Conservation (phyloP, 1,140 invertebrate genomes). For the Holotrichia oblita region DNA sequence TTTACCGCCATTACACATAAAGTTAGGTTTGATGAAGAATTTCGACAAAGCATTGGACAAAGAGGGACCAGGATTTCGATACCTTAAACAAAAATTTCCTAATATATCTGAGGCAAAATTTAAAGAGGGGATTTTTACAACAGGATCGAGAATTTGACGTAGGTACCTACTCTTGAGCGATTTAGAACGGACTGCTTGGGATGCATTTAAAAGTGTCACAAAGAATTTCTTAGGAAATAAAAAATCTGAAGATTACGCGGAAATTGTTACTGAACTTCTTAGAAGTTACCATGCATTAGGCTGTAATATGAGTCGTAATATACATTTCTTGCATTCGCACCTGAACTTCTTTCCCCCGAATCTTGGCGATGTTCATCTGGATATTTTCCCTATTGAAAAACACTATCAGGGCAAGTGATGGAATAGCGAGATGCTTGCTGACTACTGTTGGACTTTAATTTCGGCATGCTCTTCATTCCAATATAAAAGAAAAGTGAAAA, state of each 20-base stretch:
- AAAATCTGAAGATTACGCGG: slow-evolving; percentile 19
- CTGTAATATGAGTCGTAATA: neutral
- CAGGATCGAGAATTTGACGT: slow-evolving; percentile 29
- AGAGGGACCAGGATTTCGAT: slow-evolving; percentile 8
- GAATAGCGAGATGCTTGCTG: slow-evolving; percentile 15
- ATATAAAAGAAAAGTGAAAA: slow-evolving; percentile 24
- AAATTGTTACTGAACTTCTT: slow-evolving; percentile 4
- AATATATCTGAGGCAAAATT: slow-evolving; percentile 17
- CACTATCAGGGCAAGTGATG: neutral
- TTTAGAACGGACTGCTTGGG: slow-evolving; percentile 15
- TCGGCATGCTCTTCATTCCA: neutral
- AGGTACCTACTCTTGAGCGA: neutral
- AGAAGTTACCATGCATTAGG: neutral
- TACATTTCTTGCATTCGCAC: neutral
- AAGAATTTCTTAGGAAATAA: slow-evolving; percentile 9
- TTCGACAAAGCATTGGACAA: slow-evolving; percentile 38
- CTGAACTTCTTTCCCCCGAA: neutral
- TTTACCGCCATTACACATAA: slow-evolving; percentile 27
- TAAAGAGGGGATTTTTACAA: slow-evolving; percentile 27
- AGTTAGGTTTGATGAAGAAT: slow-evolving; percentile 32
- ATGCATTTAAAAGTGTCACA: neutral
- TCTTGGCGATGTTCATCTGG: neutral
- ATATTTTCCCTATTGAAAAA: neutral
- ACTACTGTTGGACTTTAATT: slow-evolving; percentile 30
- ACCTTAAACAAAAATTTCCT: slow-evolving; percentile 34